These are phyloP conservation scores for Streblospio benedicti DNA, from an alignment of 1,140 invertebrate species.

Conservation along the genomic window DNA sequence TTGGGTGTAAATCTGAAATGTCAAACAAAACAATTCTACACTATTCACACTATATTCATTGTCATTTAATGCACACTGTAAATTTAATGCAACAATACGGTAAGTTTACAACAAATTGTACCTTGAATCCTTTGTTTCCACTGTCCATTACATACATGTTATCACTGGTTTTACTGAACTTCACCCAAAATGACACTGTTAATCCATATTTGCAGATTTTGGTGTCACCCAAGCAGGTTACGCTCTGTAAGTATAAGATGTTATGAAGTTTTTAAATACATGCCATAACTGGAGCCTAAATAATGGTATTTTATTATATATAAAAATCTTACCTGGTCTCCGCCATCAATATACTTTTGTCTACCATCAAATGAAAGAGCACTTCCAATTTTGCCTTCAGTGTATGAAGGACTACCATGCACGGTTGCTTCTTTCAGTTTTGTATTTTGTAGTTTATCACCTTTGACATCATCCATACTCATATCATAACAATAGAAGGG, in stretches of 20 bases:
- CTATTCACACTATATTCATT: too few species aligned
- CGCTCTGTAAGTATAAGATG: too few species aligned
- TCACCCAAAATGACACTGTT: slow-evolving; percentile 35
- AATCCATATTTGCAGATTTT: slow-evolving; percentile 34
- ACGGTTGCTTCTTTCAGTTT: slow-evolving; percentile 24
- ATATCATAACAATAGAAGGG: slow-evolving; percentile 35
- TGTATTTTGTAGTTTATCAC: slow-evolving; percentile 20
- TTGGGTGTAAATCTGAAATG: too few species aligned
- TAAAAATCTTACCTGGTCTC: too few species aligned
- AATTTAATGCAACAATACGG: too few species aligned
- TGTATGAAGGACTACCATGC: slow-evolving; percentile 21
- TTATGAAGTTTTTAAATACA: too few species aligned
- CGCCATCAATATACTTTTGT: slow-evolving; percentile 32
- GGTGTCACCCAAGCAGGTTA: slow-evolving; percentile 34
- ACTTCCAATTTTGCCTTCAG: slow-evolving; percentile 28
- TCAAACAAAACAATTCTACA: too few species aligned
- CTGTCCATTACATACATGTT: slow-evolving; percentile 23
- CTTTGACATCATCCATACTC: slow-evolving; percentile 27
- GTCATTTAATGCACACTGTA: too few species aligned
- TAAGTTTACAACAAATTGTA: too few species aligned
- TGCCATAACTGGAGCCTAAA: too few species aligned
- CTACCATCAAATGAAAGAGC: slow-evolving; percentile 27
- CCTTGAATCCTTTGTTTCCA: slow-evolving; percentile 25
- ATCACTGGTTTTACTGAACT: slow-evolving; percentile 23
- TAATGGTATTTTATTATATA: too few species aligned